Evolutionary conservation across 2,113 vertebrate genomes (phyloP).

Genomic region (Myrmophylax atrothorax): DNA sequence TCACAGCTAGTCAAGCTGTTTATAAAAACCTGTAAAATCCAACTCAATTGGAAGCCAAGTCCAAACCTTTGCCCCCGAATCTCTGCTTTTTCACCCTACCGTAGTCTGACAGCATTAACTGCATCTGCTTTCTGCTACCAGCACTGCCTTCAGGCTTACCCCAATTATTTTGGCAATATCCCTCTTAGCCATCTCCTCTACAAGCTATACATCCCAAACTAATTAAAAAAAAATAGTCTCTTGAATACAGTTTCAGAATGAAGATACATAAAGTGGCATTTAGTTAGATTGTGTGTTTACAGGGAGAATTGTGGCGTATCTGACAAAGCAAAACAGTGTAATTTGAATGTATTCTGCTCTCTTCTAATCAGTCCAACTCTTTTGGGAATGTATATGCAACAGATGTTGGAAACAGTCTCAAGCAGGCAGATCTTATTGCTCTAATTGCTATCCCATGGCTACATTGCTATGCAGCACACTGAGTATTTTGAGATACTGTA

Average conservation of each 20-base stretch:
- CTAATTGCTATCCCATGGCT: constrained; percentile 22
- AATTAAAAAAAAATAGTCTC: neutral
- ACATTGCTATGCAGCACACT: neutral
- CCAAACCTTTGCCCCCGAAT: neutral
- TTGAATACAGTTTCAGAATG: neutral
- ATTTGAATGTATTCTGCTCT: neutral
- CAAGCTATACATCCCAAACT: neutral
- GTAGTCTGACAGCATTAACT: neutral
- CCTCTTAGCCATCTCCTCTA: neutral
- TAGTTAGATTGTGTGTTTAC: neutral
- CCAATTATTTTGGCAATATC: neutral
- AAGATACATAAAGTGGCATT: neutral
- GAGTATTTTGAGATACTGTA: constrained; percentile 38
- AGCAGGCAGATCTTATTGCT: neutral
- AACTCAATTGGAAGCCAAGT: neutral
- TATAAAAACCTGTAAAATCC: neutral
- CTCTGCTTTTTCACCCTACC: neutral
- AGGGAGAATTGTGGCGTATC: neutral
- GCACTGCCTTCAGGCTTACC: neutral
- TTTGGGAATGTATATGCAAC: neutral
- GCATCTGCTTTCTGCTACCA: neutral
- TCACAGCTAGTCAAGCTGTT: neutral
- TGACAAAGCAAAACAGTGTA: neutral
- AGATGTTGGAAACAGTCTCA: neutral
- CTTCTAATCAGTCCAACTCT: neutral